Evolutionary conservation across 2,113 vertebrate species (phyloP).

Genomic region (Lonchura striata): DNA sequence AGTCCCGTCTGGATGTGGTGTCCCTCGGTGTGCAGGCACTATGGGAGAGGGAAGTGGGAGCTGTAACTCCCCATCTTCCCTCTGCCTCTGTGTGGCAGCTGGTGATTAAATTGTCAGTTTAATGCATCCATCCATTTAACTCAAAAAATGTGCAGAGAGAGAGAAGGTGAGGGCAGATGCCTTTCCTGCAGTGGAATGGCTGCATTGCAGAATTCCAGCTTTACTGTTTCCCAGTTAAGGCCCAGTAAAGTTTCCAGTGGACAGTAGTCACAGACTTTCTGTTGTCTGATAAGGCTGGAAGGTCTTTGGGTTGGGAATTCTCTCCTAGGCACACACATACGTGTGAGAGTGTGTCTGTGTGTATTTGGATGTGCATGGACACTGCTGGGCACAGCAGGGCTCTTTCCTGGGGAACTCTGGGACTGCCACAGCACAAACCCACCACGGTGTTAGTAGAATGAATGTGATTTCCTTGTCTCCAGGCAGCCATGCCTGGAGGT

Average conservation of each 20-base stretch:
- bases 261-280: neutral
- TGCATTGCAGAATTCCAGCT: neutral
- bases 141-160: neutral
- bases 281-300: neutral
- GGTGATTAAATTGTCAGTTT: neutral
- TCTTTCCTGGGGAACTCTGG: neutral
- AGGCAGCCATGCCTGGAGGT: neutral
- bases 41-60: neutral
- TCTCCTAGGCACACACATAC: neutral
- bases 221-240: neutral
- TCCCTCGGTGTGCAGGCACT: accelerated
- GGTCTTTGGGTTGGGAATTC: neutral
- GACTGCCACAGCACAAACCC: neutral
- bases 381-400: neutral
- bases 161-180: neutral
- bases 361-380: neutral
- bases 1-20: neutral
- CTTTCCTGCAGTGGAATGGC: neutral
- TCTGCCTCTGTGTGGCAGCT: neutral
- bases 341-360: accelerated
- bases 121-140: neutral
- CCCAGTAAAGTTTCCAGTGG: neutral
- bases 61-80: neutral
- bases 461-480: neutral
- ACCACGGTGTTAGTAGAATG: neutral